These are phyloP conservation scores for Burhinus oedicnemus DNA, from an alignment of 2,113 vertebrate species.

Conservation along the genomic window DNA sequence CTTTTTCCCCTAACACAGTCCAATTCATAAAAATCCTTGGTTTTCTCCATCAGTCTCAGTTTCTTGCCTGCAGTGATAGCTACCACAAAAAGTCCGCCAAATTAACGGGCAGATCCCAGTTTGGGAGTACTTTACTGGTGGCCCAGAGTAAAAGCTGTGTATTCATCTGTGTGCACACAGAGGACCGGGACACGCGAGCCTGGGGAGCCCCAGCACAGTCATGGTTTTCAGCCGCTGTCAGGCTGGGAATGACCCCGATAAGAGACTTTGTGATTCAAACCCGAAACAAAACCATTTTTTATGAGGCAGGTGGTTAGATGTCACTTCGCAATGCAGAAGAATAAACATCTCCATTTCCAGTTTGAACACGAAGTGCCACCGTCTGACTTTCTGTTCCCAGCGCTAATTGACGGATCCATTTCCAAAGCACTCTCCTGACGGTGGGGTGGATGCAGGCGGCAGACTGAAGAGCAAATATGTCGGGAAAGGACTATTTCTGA, in stretches of 20 bases:
- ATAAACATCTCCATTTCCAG: background rate
- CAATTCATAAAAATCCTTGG: background rate
- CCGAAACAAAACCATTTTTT: background rate
- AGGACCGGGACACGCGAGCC: fast-evolving
- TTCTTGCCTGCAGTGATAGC: background rate
- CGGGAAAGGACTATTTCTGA: background rate
- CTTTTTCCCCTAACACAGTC: background rate
- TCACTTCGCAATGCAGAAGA: background rate
- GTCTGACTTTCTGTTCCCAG: background rate
- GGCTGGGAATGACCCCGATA: background rate
- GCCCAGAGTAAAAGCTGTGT: background rate
- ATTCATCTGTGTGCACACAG: background rate
- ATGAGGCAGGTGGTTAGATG: background rate
- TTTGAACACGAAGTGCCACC: background rate
- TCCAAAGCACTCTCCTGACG: background rate
- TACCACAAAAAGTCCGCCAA: background rate
- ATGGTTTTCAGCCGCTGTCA: background rate
- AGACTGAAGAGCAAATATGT: background rate
- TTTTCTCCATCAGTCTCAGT: background rate
- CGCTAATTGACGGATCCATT: background rate
- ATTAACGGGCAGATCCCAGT: background rate
- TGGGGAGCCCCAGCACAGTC: fast-evolving
- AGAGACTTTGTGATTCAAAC: background rate
- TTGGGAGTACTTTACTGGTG: background rate
- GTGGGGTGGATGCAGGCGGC: background rate